phyloP scores from a whole-genome alignment of 2,113 vertebrate genomes.

The Probosciger aterrimus region DNA sequence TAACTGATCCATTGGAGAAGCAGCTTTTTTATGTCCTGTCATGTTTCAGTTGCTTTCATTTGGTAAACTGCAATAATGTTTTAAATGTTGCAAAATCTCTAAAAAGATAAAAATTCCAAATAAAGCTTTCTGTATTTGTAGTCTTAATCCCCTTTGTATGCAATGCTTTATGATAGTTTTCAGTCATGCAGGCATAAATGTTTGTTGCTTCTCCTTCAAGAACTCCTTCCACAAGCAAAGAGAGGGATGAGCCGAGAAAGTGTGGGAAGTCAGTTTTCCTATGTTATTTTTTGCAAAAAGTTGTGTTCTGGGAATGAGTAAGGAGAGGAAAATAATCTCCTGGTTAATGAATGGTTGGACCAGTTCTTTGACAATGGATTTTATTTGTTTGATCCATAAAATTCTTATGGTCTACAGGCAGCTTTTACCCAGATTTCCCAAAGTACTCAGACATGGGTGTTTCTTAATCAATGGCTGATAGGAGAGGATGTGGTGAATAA shows the following conservation, averaged over 20 bases:
- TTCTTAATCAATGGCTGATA: background rate
- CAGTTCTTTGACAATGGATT: background rate
- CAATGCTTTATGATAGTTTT: background rate
- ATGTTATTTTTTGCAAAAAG: background rate
- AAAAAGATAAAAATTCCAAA: background rate
- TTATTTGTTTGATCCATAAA: background rate
- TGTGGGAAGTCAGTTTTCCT: background rate
- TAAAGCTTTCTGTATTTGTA: background rate
- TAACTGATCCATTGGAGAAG: background rate
- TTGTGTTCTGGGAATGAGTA: background rate
- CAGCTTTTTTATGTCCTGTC: background rate
- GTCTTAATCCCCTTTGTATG: background rate
- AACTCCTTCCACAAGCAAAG: background rate
- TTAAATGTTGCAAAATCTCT: background rate
- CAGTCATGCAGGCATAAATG: background rate
- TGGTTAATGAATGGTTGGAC: background rate
- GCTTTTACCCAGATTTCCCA: rapidly evolving
- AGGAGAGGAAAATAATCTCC: background rate
- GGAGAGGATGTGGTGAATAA: background rate
- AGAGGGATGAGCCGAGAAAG: background rate
- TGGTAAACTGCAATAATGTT: background rate
- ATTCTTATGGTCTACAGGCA: background rate
- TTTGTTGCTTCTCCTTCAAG: background rate
- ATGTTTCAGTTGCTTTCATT: background rate
- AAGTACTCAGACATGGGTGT: background rate